Conservation (phyloP, 2,113 vertebrate species). For the Dissostichus mawsoni region DNA sequence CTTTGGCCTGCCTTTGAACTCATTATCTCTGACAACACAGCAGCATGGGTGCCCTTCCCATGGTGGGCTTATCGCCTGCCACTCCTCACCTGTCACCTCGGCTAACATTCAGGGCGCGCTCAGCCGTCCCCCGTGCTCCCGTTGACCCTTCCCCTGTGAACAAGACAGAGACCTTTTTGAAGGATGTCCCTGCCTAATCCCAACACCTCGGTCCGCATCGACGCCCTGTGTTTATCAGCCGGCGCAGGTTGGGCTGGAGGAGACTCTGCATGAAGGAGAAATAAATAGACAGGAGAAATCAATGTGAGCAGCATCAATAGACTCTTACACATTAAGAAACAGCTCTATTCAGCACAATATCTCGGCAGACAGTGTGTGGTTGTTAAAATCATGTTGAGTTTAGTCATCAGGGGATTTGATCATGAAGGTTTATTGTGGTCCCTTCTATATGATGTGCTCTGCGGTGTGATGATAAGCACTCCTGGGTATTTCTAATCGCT, state of each 20-base stretch:
- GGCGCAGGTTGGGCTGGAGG: constrained; percentile 44
- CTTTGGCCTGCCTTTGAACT: constrained; percentile 69
- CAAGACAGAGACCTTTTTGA: constrained; percentile 64
- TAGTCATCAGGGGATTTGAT: constrained; percentile 36
- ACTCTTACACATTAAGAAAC: constrained; percentile 38
- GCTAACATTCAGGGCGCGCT: constrained; percentile 44
- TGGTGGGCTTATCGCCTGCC: constrained; percentile 67
- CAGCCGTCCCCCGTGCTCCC: constrained; percentile 5
- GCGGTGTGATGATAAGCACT: background rate
- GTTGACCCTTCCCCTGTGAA: constrained; percentile 63
- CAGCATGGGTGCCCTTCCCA: constrained; percentile 37
- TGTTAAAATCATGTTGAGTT: constrained; percentile 45
- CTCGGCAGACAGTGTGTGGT: constrained; percentile 26
- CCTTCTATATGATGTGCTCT: background rate
- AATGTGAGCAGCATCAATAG: constrained; percentile 59
- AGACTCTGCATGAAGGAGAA: constrained; percentile 51
- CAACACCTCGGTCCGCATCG: constrained; percentile 56
- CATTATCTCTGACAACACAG: constrained; percentile 72
- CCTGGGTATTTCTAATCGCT: background rate
- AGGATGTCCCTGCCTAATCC: constrained; percentile 65
- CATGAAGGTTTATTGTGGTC: background rate
- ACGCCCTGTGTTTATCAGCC: constrained; percentile 69
- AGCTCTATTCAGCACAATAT: constrained; percentile 40
- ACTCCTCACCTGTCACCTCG: constrained; percentile 64
- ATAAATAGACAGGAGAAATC: constrained; percentile 72